Base-by-base conservation (phyloP, 1,140 invertebrate species). In the Meloidogyne exigua region DNA sequence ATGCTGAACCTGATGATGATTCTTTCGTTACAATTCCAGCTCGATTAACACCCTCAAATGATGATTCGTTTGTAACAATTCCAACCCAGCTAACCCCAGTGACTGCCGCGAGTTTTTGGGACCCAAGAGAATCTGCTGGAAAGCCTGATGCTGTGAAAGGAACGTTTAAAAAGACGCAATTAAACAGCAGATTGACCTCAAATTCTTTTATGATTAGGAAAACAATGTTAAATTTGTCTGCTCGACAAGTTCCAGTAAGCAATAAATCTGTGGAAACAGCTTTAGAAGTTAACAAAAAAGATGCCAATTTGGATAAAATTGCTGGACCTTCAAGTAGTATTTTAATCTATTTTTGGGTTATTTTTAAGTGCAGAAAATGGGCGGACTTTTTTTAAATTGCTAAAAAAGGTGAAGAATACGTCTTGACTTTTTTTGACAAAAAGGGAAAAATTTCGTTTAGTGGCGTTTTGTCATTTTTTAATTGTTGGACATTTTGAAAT, bases 161-260 rank as follows among this genome's bases (percentile, higher is more conserved):
- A 57, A 57, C 49, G 18, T 57, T 57, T 7, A 57, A 57, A 57
- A 57, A 21, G 9, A 21, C 49, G 4, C 49, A 18, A 1, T 21
- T 57, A 57, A 57, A 5, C 3, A 57, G 9, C 18, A n/a, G n/a
- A 57, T 57, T 57, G n/a, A 57, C 49, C 7, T n/a, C 49, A 9
- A 18, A 57, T 57, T 57, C 49, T 57, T 18, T n/a, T n/a, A 18
- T n/a, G 18, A 57, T 57, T n/a, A 57, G 5, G 10, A 57, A 57
- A 57, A 57, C 49, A 57, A 57, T n/a, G 18, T 57, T 57, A 57
- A 57, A 57, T 57, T 57, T 57, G 49, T 57, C 49, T 57, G 49
- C 13, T 57, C 4, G 18, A 5, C 49, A n/a, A n/a, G 0, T n/a
- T n/a, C 13, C 18, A n/a, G 18, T 15, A 44, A 2, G 15, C 44